These are phyloP conservation scores for Pandion haliaetus DNA, from an alignment of 2,113 vertebrate genomes.

Conservation along the genomic window DNA sequence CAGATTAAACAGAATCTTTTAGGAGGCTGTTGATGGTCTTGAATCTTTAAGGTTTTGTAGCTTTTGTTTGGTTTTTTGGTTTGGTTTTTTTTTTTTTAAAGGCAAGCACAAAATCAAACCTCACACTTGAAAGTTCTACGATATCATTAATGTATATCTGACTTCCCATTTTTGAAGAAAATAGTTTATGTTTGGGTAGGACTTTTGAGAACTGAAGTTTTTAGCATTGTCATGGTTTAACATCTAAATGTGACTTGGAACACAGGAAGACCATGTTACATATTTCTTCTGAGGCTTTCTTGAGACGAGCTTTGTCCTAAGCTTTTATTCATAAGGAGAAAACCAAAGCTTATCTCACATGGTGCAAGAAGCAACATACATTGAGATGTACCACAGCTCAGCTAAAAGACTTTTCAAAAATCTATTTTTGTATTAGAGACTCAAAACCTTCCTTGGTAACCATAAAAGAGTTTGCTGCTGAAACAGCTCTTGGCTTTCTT, in stretches of 20 bases:
- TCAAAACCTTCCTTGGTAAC: neutral
- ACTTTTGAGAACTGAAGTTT: neutral
- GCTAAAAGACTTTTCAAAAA: neutral
- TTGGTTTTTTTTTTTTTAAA: neutral
- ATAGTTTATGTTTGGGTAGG: neutral
- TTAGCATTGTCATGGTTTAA: neutral
- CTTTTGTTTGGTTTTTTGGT: neutral
- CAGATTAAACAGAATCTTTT: neutral
- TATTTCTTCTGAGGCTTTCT: neutral
- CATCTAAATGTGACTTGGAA: neutral
- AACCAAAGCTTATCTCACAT: neutral
- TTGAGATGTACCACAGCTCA: neutral
- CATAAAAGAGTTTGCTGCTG: neutral
- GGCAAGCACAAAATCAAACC: neutral
- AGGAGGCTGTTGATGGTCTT: neutral
- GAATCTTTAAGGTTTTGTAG: neutral
- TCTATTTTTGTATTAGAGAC: neutral
- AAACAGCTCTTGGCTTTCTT: neutral
- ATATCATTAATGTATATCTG: neutral
- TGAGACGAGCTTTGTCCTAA: neutral
- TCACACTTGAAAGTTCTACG: neutral
- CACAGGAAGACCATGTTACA: neutral
- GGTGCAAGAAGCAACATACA: rapidly evolving
- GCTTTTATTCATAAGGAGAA: neutral
- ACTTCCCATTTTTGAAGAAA: neutral